Conservation (phyloP, 2,888 invertebrate species). For the Nomada fabriciana region DNA sequence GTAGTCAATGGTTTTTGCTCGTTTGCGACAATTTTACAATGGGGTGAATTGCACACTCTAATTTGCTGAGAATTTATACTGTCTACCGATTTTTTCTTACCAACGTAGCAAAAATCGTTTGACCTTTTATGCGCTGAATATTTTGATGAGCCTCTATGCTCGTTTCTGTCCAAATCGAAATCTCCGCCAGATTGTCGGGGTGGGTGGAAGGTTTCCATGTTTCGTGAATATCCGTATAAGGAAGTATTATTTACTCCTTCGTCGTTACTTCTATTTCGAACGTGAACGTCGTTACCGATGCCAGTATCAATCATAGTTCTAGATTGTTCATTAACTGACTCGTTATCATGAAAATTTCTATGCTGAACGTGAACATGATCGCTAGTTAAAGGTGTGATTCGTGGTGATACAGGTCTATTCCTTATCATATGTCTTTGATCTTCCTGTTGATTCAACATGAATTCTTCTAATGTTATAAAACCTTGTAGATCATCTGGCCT, state of each 20-base stretch:
- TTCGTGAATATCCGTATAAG: constrained; percentile 40
- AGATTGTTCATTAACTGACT: constrained; percentile 46
- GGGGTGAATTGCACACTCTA: constrained; percentile 30
- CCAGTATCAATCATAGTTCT: constrained; percentile 56
- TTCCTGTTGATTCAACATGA: constrained; percentile 92
- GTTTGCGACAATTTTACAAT: constrained; percentile 22
- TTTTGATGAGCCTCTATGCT: constrained; percentile 46
- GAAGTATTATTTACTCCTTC: constrained; percentile 51
- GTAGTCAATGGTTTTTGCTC: constrained; percentile 38
- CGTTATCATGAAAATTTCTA: constrained; percentile 68
- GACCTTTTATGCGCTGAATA: constrained; percentile 47
- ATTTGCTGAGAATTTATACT: constrained; percentile 31
- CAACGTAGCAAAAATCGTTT: constrained; percentile 39
- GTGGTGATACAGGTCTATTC: constrained; percentile 68
- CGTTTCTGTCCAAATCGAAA: constrained; percentile 36
- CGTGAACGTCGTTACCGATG: constrained; percentile 74
- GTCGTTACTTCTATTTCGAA: constrained; percentile 72
- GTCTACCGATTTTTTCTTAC: constrained; percentile 50
- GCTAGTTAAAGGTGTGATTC: constrained; percentile 74
- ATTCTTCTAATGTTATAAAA: constrained; percentile 91
- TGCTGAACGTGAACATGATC: constrained; percentile 79
- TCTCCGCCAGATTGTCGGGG: constrained; percentile 41
- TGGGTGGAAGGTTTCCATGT: constrained; percentile 39
- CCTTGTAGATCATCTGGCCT: constrained; percentile 87
- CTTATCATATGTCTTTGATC: constrained; percentile 86